These are phyloP conservation scores for Periophthalmus modestus DNA, from an alignment of 2,113 vertebrate genomes.

Conservation along the genomic window DNA sequence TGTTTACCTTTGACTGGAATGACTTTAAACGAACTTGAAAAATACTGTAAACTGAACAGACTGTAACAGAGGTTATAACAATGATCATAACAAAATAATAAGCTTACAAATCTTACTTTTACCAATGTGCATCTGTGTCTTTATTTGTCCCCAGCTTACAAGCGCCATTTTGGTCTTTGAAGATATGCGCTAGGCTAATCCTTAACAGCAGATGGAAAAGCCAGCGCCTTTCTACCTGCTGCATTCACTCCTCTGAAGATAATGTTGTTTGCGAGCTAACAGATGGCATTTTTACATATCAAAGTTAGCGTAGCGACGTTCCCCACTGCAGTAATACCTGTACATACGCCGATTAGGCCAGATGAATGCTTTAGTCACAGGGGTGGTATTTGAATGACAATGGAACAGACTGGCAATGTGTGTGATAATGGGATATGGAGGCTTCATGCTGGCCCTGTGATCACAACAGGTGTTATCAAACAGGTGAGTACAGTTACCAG, in stretches of 20 bases:
- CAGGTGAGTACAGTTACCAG: neutral
- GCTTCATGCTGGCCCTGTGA: conserved; percentile 12
- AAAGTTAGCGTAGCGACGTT: conserved; percentile 44
- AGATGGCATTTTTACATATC: conserved; percentile 66
- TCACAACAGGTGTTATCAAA: conserved; percentile 39
- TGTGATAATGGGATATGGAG: neutral
- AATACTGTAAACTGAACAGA: conserved; percentile 79
- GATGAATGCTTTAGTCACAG: conserved; percentile 60
- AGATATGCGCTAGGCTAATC: conserved; percentile 45
- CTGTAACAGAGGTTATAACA: conserved; percentile 79
- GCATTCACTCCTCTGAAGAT: conserved; percentile 56
- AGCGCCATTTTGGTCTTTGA: conserved; percentile 27
- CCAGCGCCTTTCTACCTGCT: conserved; percentile 23
- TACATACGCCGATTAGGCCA: conserved; percentile 50
- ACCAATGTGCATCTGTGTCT: conserved; percentile 61
- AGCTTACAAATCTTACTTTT: conserved; percentile 79
- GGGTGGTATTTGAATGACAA: conserved; percentile 51
- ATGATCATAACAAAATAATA: conserved; percentile 76
- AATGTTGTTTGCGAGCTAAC: conserved; percentile 53
- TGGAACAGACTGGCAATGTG: conserved; percentile 9
- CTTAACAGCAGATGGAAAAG: conserved; percentile 38
- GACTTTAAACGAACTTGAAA: conserved; percentile 82
- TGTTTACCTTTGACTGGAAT: conserved; percentile 85
- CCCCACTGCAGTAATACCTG: conserved; percentile 53
- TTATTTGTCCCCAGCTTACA: conserved; percentile 47